Evolutionary conservation across 2,888 invertebrate genomes (phyloP).

Genomic region (Rotaria macrura): DNA sequence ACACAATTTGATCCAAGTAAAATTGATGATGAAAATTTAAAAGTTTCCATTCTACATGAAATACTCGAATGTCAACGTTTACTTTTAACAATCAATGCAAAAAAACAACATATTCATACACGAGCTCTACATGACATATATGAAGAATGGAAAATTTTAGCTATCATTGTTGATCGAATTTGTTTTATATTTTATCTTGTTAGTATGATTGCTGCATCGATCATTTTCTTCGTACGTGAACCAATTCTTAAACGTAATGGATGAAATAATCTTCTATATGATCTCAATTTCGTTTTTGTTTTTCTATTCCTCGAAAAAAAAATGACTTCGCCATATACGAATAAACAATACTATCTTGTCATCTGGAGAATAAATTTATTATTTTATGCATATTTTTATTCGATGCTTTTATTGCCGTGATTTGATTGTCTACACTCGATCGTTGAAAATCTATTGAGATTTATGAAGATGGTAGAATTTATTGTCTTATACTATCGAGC

Average conservation of each 20-base stretch:
- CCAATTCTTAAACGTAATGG: neutral
- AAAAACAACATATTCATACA: conserved; percentile 12
- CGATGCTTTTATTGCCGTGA: neutral
- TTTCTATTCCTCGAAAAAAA: neutral
- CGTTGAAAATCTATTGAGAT: too few species aligned
- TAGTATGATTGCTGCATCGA: neutral
- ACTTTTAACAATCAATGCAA: conserved; percentile 25
- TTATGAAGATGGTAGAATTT: too few species aligned
- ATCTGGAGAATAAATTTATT: neutral
- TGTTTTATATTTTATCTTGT: conserved; percentile 30
- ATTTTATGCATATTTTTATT: neutral
- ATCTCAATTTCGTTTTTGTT: neutral
- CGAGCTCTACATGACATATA: conserved; percentile 16
- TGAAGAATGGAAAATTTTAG: conserved; percentile 32
- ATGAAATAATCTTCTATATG: neutral
- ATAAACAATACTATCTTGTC: too few species aligned
- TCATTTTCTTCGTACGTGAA: neutral
- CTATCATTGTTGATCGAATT: conserved; percentile 29
- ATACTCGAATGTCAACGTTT: conserved; percentile 33
- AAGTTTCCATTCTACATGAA: conserved; percentile 29
- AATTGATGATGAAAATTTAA: conserved; percentile 31
- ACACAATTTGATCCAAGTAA: conserved; percentile 30
- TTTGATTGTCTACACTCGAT: too few species aligned
- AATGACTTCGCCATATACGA: too few species aligned
- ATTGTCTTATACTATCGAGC: too few species aligned